phyloP scores from a whole-genome alignment of 1,140 invertebrate genomes.

The Neomicropteryx cornuta region DNA sequence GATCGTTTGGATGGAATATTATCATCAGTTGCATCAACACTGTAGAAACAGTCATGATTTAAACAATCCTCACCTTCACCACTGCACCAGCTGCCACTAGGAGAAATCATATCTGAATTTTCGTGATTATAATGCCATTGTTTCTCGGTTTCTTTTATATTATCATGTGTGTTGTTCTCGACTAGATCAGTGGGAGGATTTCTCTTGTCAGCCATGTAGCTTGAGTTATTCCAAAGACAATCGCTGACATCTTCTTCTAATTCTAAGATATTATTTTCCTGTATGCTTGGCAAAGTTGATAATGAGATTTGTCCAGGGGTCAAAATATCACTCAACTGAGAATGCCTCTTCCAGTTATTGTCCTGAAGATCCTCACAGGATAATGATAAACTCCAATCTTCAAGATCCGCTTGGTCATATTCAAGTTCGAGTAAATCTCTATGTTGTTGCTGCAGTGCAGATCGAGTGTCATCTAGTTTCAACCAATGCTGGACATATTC shows the following conservation, averaged over 20 bases:
- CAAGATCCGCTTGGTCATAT: slow-evolving; percentile 62
- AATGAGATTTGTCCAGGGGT: slow-evolving; percentile 46
- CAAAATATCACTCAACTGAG: slow-evolving; percentile 33
- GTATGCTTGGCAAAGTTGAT: slow-evolving; percentile 55
- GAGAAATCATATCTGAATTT: slow-evolving; percentile 38
- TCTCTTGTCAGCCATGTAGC: slow-evolving; percentile 44
- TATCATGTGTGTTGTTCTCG: slow-evolving; percentile 16
- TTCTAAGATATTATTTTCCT: slow-evolving; percentile 58
- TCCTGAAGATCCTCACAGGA: slow-evolving; percentile 54
- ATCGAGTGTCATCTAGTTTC: slow-evolving; percentile 55
- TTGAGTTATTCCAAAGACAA: slow-evolving; percentile 59
- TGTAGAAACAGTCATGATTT: slow-evolving; percentile 13
- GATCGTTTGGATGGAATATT: slow-evolving; percentile 49
- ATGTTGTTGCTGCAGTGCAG: slow-evolving; percentile 51
- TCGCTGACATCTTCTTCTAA: slow-evolving; percentile 62
- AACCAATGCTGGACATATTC: slow-evolving; percentile 68
- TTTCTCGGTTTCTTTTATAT: slow-evolving; percentile 26
- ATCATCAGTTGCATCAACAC: slow-evolving; percentile 19
- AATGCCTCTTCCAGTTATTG: slow-evolving; percentile 31
- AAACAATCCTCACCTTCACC: slow-evolving; percentile 37
- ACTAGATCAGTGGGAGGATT: slow-evolving; percentile 34
- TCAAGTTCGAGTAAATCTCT: slow-evolving; percentile 56
- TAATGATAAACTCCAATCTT: slow-evolving; percentile 67
- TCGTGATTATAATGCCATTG: slow-evolving; percentile 37
- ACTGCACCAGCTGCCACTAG: slow-evolving; percentile 53